A percentile compares a stretch with the other conserved stretches of the same genome.
These are phyloP conservation scores for Corynorhinus townsendii DNA, from an alignment of 2,113 vertebrate species.

Conservation along the genomic window DNA sequence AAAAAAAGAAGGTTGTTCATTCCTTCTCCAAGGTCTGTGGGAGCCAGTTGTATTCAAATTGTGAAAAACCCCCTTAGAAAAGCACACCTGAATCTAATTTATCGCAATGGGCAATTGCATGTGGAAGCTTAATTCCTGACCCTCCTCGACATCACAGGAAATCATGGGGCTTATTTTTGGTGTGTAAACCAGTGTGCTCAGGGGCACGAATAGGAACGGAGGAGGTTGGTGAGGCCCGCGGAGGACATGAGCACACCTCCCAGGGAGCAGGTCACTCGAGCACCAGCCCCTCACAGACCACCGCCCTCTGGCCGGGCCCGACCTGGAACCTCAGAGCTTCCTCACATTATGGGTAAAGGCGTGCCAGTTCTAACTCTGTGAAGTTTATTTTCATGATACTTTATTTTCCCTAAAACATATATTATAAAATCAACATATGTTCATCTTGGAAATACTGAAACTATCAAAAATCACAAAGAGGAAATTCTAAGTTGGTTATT, in stretches of 20 bases:
- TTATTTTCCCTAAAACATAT: constrained; percentile 4
- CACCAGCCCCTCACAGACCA: neutral
- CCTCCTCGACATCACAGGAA: constrained; percentile 40
- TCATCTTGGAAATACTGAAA: neutral
- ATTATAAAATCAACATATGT: neutral
- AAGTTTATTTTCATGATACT: neutral
- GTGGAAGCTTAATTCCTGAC: constrained; percentile 53
- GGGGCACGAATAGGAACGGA: neutral
- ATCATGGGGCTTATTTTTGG: neutral
- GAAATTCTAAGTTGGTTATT: neutral
- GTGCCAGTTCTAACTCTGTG: neutral
- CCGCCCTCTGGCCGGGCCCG: neutral
- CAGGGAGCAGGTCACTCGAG: neutral
- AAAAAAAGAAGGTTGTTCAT: neutral
- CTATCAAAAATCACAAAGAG: neutral
- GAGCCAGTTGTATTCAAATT: constrained; percentile 58
- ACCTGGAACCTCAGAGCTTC: neutral
- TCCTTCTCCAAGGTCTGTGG: constrained; percentile 22
- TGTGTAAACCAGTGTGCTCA: constrained; percentile 5
- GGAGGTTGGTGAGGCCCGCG: neutral
- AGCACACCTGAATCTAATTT: constrained; percentile 62
- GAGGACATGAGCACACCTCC: neutral
- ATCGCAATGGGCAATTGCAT: constrained; percentile 53
- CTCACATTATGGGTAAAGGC: neutral
- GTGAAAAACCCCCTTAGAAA: constrained; percentile 63